A percentile compares a stretch with the other conserved stretches of the same genome.
Conservation (phyloP, 1,140 invertebrate species). For the Papilio polytes region DNA sequence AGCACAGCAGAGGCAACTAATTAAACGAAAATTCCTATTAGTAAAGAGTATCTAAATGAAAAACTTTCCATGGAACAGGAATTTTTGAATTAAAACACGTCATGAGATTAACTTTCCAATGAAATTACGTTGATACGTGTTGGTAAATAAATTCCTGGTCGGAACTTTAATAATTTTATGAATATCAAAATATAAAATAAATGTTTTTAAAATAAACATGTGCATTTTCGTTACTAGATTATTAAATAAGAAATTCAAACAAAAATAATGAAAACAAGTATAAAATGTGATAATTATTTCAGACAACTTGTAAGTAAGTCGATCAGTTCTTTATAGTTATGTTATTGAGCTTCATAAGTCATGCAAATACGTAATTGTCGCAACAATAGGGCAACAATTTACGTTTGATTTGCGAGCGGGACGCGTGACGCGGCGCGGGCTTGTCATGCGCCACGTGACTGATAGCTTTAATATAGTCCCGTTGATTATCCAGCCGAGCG, state of each 20-base stretch:
- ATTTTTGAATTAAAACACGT: constrained; percentile 41
- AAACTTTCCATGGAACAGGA: constrained; percentile 39
- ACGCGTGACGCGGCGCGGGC: constrained; percentile 64
- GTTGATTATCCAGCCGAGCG: constrained; percentile 78
- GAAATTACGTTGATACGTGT: constrained; percentile 29
- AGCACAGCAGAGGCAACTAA: constrained; percentile 40
- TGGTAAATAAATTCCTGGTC: constrained; percentile 21
- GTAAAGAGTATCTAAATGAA: constrained; percentile 41
- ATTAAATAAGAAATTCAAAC: neutral
- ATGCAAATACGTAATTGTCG: constrained; percentile 48
- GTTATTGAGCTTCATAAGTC: neutral
- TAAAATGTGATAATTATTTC: neutral
- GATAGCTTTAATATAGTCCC: constrained; percentile 81
- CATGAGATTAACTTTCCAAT: constrained; percentile 37
- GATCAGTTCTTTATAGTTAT: neutral
- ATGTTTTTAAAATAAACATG: neutral
- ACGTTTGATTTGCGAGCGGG: constrained; percentile 67
- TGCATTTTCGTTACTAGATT: no score
- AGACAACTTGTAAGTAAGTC: neutral
- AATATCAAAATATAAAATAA: constrained; percentile 16
- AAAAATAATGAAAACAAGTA: neutral
- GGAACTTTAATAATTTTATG: constrained; percentile 6
- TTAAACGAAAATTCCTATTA: constrained; percentile 42
- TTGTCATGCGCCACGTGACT: constrained; percentile 74
- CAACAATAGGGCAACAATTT: constrained; percentile 50